Conservation (phyloP, 2,113 vertebrate genomes). For the Dicaeum eximium region DNA sequence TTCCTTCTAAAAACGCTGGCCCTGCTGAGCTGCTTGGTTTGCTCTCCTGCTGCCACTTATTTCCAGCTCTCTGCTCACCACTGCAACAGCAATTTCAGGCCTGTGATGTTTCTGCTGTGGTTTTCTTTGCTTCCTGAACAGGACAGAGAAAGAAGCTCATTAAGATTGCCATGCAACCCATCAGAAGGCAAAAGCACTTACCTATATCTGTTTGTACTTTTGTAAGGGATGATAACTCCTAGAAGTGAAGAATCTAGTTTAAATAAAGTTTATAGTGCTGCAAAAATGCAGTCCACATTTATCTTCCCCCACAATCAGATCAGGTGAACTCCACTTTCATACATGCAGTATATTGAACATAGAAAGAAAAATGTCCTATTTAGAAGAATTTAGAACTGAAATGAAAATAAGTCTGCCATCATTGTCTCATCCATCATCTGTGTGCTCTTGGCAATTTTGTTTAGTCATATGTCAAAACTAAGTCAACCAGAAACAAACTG, state of each 20-base stretch:
- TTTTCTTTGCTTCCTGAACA: neutral
- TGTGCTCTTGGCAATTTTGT: conserved; percentile 8
- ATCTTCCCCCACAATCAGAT: neutral
- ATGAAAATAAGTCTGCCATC: conserved; percentile 38
- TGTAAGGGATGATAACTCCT: neutral
- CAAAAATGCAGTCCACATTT: neutral
- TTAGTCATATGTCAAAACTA: conserved; percentile 45
- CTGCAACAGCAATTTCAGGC: neutral
- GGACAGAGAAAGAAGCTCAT: neutral
- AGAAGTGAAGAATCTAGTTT: neutral
- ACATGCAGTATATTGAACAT: neutral
- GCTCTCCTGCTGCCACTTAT: neutral
- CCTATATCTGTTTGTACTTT: neutral
- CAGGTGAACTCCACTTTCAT: neutral
- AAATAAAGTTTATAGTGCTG: neutral
- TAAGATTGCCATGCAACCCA: neutral
- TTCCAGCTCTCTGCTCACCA: neutral
- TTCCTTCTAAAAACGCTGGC: neutral
- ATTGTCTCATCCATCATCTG: conserved; percentile 4
- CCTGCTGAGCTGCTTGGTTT: accelerated
- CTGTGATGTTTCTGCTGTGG: neutral
- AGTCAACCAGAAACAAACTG: conserved; percentile 41
- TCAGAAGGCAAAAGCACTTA: neutral
- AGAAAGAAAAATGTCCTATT: conserved; percentile 29
- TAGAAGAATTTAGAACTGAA: conserved; percentile 30